Conservation (phyloP, 2,888 invertebrate species). For the Polymixis lichenea region DNA sequence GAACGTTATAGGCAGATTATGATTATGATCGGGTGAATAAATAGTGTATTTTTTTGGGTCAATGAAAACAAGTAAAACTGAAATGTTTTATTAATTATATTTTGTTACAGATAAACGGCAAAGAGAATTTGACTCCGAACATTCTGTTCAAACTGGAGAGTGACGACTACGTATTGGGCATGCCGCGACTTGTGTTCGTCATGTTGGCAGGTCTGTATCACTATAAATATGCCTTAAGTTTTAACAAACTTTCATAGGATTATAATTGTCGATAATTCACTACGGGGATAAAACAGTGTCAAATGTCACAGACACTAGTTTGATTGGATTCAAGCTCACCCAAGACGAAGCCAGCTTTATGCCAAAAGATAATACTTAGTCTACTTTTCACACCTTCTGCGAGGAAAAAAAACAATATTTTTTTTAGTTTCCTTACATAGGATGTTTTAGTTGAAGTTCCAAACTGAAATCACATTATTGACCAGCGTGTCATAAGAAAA, state of each 20-base stretch:
- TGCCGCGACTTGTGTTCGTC: constrained; percentile 94
- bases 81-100: not conserved
- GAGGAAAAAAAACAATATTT: not conserved
- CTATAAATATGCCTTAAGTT: not conserved
- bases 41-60: not conserved
- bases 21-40: not conserved
- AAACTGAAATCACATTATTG: not conserved
- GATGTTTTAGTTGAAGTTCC: not conserved
- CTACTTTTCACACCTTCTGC: not conserved
- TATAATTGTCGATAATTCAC: not conserved
- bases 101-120: constrained; percentile 77
- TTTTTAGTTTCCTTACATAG: not conserved
- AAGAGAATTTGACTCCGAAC: constrained; percentile 87
- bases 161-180: constrained; percentile 93
- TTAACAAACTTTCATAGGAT: not conserved
- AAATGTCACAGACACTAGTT: not conserved
- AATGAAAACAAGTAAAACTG: not conserved
- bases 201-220: constrained; percentile 91
- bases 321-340: not conserved
- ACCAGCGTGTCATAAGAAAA: not conserved
- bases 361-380: not conserved
- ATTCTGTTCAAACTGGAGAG: constrained; percentile 92
- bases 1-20: too few relatives aligned
- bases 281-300: not conserved
- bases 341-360: not conserved